Evolutionary conservation across 2,113 vertebrate species (phyloP).

Genomic region (Leucopsar rothschildi): DNA sequence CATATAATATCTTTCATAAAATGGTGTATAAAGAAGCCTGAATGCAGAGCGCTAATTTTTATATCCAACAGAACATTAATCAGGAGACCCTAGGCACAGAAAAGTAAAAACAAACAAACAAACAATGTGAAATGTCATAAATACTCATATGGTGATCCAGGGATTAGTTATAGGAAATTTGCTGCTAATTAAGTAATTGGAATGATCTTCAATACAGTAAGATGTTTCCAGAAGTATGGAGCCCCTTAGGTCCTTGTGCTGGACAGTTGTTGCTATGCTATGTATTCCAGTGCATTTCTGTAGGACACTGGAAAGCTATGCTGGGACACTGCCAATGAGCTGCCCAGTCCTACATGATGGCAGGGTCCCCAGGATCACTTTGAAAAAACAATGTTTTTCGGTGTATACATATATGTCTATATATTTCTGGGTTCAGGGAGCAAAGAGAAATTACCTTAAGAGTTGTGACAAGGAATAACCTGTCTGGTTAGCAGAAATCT

Average conservation of each 20-base stretch:
- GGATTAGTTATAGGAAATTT: background rate
- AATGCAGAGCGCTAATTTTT: background rate
- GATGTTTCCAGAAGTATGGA: background rate
- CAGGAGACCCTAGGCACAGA: background rate
- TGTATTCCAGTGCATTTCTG: background rate
- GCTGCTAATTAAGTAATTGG: background rate
- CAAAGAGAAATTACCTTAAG: background rate
- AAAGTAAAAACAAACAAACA: background rate
- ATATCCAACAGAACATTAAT: background rate
- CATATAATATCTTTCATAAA: background rate
- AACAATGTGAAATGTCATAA: background rate
- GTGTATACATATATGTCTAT: rapidly evolving
- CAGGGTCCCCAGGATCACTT: background rate
- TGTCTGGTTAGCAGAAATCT: background rate
- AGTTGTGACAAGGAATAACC: background rate
- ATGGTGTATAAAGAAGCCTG: background rate
- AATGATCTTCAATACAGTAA: background rate
- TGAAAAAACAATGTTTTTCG: background rate
- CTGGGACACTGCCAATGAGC: background rate
- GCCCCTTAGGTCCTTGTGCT: background rate
- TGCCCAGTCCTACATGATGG: background rate
- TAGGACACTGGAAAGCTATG: background rate
- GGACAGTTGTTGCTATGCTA: background rate
- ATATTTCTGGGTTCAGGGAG: background rate
- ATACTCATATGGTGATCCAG: background rate